phyloP scores from a whole-genome alignment of 2,113 vertebrate species.

The Callocephalon fimbriatum region DNA sequence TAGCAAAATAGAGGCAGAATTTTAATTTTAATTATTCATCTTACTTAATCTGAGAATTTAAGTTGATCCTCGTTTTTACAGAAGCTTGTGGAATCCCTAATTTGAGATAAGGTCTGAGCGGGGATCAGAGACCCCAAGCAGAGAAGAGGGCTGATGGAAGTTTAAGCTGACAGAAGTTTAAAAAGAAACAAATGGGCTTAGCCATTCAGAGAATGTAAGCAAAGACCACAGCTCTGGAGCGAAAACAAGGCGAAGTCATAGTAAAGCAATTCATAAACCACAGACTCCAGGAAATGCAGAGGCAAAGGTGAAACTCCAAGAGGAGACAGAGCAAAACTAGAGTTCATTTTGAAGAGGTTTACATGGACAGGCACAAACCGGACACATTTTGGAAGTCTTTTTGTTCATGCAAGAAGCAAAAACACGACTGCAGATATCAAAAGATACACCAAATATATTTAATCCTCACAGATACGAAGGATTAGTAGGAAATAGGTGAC shows the following conservation, averaged over 20 bases:
- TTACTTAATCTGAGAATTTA: conserved; percentile 60
- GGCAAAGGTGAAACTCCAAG: conserved; percentile 19
- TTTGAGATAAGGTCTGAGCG: conserved; percentile 38
- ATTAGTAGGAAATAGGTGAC: background rate
- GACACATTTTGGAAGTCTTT: background rate
- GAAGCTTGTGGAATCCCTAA: conserved; percentile 55
- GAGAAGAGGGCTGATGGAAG: conserved; percentile 33
- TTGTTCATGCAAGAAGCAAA: background rate
- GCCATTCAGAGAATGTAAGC: conserved; percentile 10
- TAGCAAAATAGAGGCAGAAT: conserved; percentile 13
- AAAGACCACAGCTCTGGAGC: conserved; percentile 30
- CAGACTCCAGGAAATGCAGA: conserved; percentile 18
- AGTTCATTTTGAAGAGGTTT: background rate
- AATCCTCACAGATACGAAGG: background rate
- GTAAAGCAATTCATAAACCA: background rate
- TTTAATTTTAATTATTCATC: conserved; percentile 61
- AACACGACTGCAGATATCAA: background rate
- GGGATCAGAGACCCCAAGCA: conserved; percentile 62
- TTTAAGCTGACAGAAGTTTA: conserved; percentile 57
- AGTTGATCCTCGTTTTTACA: conserved; percentile 60
- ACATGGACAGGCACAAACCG: background rate
- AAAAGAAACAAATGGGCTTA: conserved; percentile 64
- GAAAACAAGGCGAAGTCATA: background rate
- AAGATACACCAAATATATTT: background rate
- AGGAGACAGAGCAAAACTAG: background rate